Base-by-base conservation (phyloP, 2,797 vertebrate genomes). In the Microcaecilia unicolor region DNA sequence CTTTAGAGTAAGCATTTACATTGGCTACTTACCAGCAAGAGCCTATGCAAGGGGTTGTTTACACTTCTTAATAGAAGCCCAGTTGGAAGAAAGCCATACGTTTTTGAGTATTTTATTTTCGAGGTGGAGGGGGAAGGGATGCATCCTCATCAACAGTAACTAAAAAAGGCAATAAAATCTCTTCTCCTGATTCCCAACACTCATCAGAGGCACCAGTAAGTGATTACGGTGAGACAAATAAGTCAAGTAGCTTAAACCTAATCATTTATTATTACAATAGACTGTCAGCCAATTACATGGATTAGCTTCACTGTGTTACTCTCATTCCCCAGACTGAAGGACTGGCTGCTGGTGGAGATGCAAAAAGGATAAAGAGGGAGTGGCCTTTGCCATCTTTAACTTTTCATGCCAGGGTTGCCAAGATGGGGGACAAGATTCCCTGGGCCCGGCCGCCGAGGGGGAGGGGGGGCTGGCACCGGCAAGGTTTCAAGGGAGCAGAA, bases 1-100 rank as follows among this genome's bases (percentile, higher is more conserved):
- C 88, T 72, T 66, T 77, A 88, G 80, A 76, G 71, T 73, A 88
- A 86, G 80, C 85, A 83, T 94, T 93, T 91, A 80, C 67, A 48
- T 89, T 90, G 89, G 88, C 87, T 58, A 70, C 61, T 66, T 55
- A 86, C 83, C 85, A 89, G 76, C 54, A 64, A 61, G 67, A 76
- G 55, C 74, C 54, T 63, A n/a, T 71, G 81, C 84, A 88, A 81
- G 51, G 58, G 70, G 58, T 69, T 90, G 77, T 87, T 87, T 90
- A 81, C 49, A 48, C 51, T 25, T 38, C 45, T 44, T 17, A 63
- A 49, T 41, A 34, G 54, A 58, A 59, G 57, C 51, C 21, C 9
- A 21, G 32, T 24, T 16, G 17, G 28, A 20, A 67, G 72, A 71
- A 59, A 72, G 31, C 22, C 44, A n/a, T n/a, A n/a, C n/a, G n/a